A percentile compares a stretch with the other conserved stretches of the same genome.
Evolutionary conservation across 1,140 invertebrate species (phyloP).

Genomic region (Drosophila yakuba): DNA sequence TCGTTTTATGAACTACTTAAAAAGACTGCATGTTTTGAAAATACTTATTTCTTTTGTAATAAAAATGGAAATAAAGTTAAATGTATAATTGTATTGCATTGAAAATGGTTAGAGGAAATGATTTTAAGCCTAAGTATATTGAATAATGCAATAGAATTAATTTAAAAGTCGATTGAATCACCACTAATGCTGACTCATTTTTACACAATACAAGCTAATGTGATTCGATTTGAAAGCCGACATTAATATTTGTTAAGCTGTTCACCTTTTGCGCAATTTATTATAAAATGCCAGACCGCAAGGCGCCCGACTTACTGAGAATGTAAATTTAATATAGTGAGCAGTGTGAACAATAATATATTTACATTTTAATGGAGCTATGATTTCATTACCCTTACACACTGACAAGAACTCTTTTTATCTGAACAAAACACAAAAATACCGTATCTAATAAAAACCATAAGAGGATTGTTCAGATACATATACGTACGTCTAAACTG

Average conservation of each 20-base stretch:
- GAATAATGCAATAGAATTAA: neutral
- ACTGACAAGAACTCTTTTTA: too few relatives aligned
- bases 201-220: conserved; percentile 3
- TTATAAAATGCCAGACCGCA: conserved; percentile 5
- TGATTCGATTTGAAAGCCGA: conserved; percentile 18
- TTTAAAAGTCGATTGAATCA: neutral
- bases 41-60: neutral
- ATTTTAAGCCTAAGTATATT: neutral
- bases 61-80: neutral
- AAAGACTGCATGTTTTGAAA: neutral
- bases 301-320: neutral
- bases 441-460: neutral
- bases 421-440: too few relatives aligned
- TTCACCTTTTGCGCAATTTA: conserved; percentile 27
- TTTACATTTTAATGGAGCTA: neutral
- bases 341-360: neutral
- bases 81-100: too few relatives aligned
- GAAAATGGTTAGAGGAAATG: neutral
- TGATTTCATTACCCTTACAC: neutral
- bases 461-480: neutral
- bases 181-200: conserved; percentile 16
- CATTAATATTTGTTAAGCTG: conserved; percentile 18
- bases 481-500: neutral
- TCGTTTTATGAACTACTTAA: too few relatives aligned
- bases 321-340: neutral